Conservation (phyloP, 2,888 invertebrate species). For the Temnothorax unifasciatus region DNA sequence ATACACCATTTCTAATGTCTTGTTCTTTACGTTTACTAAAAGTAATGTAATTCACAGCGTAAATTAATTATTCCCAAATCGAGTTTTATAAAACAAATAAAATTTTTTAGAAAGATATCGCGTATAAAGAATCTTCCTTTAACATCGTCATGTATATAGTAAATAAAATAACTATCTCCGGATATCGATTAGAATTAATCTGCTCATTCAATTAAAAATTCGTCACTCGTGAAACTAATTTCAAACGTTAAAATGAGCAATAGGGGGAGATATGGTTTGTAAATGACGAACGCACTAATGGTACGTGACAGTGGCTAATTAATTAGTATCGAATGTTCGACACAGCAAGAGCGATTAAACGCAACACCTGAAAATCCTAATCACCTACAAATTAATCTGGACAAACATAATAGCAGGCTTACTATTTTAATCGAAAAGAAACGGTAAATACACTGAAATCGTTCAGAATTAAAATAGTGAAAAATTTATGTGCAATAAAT, state of each 20-base stretch:
- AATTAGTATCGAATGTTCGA: conserved; percentile 81
- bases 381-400: conserved; percentile 29
- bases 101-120: not conserved
- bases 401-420: not conserved
- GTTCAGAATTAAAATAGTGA: not conserved
- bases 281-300: conserved; percentile 80
- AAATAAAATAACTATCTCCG: not conserved
- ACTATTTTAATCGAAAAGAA: not conserved
- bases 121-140: not conserved
- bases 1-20: not conserved
- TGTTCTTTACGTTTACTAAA: not conserved
- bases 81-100: not conserved
- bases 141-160: not conserved
- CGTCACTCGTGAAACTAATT: conserved; percentile 26
- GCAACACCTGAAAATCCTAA: conserved; percentile 68
- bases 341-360: conserved; percentile 73
- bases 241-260: not conserved
- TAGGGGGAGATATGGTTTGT: conserved; percentile 61
- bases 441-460: not conserved
- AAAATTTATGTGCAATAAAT: not conserved
- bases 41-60: not conserved
- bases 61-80: not conserved
- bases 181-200: not conserved
- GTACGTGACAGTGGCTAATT: conserved; percentile 81
- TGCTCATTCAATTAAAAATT: conserved; percentile 22